A percentile compares a stretch with the other conserved stretches of the same genome.
Evolutionary conservation across 1,140 invertebrate genomes (phyloP).

Genomic region (Drosophila grimshawi): DNA sequence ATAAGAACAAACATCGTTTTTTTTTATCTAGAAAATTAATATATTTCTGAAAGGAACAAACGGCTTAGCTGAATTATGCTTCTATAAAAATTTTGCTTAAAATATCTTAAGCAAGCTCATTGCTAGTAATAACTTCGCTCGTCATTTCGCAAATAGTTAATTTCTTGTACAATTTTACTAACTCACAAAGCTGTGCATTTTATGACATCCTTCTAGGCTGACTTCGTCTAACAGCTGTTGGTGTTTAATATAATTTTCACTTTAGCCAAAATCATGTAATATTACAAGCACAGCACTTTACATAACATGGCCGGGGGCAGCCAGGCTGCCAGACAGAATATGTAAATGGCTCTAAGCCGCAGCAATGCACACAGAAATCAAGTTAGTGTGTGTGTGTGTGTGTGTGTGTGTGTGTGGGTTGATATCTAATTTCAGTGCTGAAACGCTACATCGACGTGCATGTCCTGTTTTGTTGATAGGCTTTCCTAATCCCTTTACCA

Average conservation of each 20-base stretch:
- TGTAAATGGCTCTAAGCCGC: slow-evolving; percentile 47
- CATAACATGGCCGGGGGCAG: slow-evolving; percentile 17
- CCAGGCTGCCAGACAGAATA: slow-evolving; percentile 8
- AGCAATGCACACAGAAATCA: slow-evolving; percentile 45
- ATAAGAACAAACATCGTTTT: too few species aligned
- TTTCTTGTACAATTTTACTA: neutral
- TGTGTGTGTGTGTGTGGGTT: slow-evolving; percentile 23
- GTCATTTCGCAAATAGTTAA: neutral
- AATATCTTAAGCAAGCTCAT: neutral
- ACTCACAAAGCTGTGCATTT: neutral
- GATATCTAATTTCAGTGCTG: slow-evolving; percentile 60
- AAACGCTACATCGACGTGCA: slow-evolving; percentile 34
- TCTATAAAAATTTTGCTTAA: too few species aligned
- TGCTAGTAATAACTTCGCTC: neutral
- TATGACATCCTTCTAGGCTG: neutral
- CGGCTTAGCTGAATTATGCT: too few species aligned
- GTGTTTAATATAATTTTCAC: slow-evolving; percentile 62
- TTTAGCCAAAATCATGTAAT: slow-evolving; percentile 36
- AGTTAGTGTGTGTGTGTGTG: neutral
- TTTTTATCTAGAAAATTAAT: too few species aligned
- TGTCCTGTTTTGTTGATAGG: slow-evolving; percentile 37
- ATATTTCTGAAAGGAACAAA: too few species aligned
- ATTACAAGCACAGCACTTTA: slow-evolving; percentile 30
- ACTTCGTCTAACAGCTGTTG: slow-evolving; percentile 11
- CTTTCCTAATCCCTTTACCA: slow-evolving; percentile 11